phyloP scores from a whole-genome alignment of 2,888 invertebrate species.

The Nymphalis urticae region DNA sequence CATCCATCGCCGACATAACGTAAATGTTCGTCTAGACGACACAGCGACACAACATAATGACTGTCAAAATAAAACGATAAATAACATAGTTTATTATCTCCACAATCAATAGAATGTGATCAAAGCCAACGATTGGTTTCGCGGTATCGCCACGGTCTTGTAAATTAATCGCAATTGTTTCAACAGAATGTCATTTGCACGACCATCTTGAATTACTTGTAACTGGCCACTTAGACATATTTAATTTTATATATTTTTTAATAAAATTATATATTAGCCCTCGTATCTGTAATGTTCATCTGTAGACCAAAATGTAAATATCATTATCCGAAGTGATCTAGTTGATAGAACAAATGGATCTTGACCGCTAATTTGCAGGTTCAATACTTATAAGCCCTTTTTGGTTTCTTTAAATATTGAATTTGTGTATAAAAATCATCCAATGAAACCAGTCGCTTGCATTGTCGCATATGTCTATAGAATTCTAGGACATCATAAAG shows the following conservation, averaged over 20 bases:
- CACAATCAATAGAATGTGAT: conserved; percentile 33
- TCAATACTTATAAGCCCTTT: too few species aligned
- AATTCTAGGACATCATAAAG: too few species aligned
- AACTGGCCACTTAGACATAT: neutral
- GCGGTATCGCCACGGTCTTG: conserved; percentile 36
- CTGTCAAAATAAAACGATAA: conserved; percentile 32
- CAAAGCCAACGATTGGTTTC: conserved; percentile 36
- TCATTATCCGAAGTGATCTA: too few species aligned
- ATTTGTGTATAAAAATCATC: too few species aligned
- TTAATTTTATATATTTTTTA: neutral
- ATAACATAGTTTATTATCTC: conserved; percentile 35
- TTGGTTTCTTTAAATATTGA: too few species aligned
- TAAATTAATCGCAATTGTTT: conserved; percentile 40
- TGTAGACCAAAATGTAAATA: too few species aligned
- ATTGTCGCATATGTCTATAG: too few species aligned
- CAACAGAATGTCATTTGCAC: conserved; percentile 44
- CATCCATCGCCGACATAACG: too few species aligned
- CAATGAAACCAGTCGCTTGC: too few species aligned
- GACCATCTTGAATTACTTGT: conserved; percentile 38
- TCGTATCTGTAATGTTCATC: neutral
- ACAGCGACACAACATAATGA: conserved; percentile 1
- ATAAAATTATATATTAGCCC: neutral
- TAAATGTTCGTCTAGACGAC: conserved; percentile 23
- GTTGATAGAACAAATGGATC: too few species aligned
- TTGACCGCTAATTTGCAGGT: too few species aligned